Conservation (phyloP, 2,888 invertebrate genomes). For the Trissolcus brochymenae region DNA sequence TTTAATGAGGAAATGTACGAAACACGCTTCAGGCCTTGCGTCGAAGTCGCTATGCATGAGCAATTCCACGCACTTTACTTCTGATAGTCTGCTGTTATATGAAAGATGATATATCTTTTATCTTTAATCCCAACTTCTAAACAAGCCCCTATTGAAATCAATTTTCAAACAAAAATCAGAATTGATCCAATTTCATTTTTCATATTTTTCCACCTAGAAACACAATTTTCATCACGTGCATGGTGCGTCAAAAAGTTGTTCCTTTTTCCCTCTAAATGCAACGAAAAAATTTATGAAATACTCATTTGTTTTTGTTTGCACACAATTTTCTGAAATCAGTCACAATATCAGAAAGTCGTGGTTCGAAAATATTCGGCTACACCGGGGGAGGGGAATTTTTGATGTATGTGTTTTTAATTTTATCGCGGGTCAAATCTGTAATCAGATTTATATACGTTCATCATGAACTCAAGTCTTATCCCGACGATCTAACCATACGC, state of each 20-base stretch:
- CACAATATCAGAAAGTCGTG: not conserved
- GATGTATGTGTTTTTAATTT: slow-evolving; percentile 5
- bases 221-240: not conserved
- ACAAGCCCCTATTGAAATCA: slow-evolving; percentile 12
- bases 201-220: not conserved
- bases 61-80: slow-evolving; percentile 38
- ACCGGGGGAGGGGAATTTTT: not conserved
- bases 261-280: not conserved
- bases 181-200: too few species aligned
- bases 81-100: slow-evolving; percentile 36
- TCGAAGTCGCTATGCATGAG: slow-evolving; percentile 48
- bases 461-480: slow-evolving; percentile 9
- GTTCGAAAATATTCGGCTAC: slow-evolving; percentile 2
- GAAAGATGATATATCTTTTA: slow-evolving; percentile 44
- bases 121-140: slow-evolving; percentile 22
- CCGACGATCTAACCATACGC: not conserved
- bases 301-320: not conserved
- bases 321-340: slow-evolving; percentile 3
- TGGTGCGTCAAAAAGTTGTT: not conserved
- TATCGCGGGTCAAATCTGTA: slow-evolving; percentile 9
- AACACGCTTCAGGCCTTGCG: slow-evolving; percentile 44
- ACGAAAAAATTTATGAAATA: not conserved
- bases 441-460: slow-evolving; percentile 10
- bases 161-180: not conserved
- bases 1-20: slow-evolving; percentile 56